These are phyloP conservation scores for Rhinichthys osculus DNA, from an alignment of 2,797 vertebrate genomes.

Conservation along the genomic window DNA sequence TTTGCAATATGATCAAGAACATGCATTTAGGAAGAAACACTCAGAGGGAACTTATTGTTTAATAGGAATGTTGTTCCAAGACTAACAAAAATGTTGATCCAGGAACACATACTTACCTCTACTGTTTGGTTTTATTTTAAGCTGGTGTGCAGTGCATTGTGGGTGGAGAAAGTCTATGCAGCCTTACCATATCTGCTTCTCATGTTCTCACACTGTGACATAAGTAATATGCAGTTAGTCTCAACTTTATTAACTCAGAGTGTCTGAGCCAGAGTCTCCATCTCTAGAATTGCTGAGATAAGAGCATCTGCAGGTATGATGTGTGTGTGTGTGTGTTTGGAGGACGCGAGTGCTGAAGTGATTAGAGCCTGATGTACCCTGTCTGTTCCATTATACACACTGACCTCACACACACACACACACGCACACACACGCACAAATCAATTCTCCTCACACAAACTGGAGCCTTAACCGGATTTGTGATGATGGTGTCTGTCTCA, in stretches of 20 bases:
- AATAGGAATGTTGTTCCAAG: not conserved
- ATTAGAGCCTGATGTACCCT: constrained; percentile 44
- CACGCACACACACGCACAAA: constrained; percentile 20
- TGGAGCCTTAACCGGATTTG: constrained; percentile 49
- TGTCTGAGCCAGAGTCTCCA: constrained; percentile 9
- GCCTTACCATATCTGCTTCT: not conserved
- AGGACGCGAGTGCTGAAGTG: constrained; percentile 36
- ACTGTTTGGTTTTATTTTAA: not conserved
- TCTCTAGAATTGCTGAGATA: constrained; percentile 38
- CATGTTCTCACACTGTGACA: constrained; percentile 27
- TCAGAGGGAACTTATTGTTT: not conserved
- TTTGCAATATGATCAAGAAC: not conserved
- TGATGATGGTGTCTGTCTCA: constrained; percentile 50
- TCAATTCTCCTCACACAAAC: constrained; percentile 45
- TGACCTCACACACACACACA: constrained; percentile 26
- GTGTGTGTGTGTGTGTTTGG: constrained; percentile 21
- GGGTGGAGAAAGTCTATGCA: not conserved
- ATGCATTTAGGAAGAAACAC: not conserved
- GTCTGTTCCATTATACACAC: constrained; percentile 56
- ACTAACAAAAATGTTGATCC: not conserved
- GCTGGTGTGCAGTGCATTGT: not conserved
- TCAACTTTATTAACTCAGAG: constrained; percentile 33
- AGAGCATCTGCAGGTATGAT: constrained; percentile 30
- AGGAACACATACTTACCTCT: not conserved
- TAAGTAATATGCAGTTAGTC: constrained; percentile 45